Percentiles rank a stretch among this genome's conserved stretches.
These are phyloP conservation scores for Spongilla lacustris DNA, from an alignment of 37 sponge, comb jelly and placozoan species.

Conservation along the genomic window DNA sequence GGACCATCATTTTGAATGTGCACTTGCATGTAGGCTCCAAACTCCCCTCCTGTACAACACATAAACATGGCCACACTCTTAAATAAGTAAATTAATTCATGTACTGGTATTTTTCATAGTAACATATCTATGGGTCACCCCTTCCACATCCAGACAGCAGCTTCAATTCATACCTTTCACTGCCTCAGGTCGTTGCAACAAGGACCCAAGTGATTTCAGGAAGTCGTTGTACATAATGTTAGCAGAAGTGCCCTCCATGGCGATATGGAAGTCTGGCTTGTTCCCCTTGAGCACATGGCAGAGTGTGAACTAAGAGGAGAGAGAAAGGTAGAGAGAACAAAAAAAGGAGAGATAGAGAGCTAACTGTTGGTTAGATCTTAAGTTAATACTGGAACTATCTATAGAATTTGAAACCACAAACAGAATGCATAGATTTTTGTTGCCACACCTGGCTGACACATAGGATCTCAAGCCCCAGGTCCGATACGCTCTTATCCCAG, in stretches of 20 bases:
- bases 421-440: no score
- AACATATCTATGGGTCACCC: no score
- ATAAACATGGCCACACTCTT: not conserved
- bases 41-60: constrained; percentile 82
- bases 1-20: constrained; percentile 99
- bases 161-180: constrained; percentile 65
- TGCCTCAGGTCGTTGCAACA: constrained; percentile 70
- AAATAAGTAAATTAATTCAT: no score
- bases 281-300: constrained; percentile 97
- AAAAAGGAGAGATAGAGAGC: not conserved
- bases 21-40: constrained; percentile 97
- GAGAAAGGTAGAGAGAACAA: not conserved
- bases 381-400: not conserved
- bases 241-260: constrained; percentile 80
- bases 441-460: constrained; percentile 90
- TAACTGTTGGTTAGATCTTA: no score
- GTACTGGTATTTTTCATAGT: no score
- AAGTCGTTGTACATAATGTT: constrained; percentile 83
- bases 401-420: not conserved
- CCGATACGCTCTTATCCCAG: constrained; percentile 89
- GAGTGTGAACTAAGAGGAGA: constrained; percentile 87
- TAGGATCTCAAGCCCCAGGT: constrained; percentile 82
- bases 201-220: constrained; percentile 59
- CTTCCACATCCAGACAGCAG: no score
- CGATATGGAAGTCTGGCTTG: constrained; percentile 98